A percentile compares a stretch with the other conserved stretches of the same genome.
phyloP scores from a whole-genome alignment of 2,113 vertebrate species.

The Orthonyx spaldingii region DNA sequence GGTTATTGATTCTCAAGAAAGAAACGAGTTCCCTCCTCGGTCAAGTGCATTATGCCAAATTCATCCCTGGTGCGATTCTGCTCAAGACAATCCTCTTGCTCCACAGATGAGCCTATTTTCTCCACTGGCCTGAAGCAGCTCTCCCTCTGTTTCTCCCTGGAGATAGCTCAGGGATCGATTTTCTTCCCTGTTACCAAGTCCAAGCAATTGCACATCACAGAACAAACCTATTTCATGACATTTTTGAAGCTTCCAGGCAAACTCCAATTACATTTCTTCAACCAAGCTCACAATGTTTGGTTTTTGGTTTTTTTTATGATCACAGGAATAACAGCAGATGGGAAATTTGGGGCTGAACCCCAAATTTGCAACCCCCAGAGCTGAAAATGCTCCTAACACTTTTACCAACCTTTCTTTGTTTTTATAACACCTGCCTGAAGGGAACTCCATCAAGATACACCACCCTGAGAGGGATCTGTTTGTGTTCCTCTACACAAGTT shows the following conservation, averaged over 20 bases:
- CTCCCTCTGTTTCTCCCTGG: background rate
- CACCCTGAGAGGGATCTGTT: background rate
- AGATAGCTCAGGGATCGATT: background rate
- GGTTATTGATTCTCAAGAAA: background rate
- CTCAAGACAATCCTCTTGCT: background rate
- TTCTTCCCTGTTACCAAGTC: background rate
- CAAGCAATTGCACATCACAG: background rate
- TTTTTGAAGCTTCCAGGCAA: background rate
- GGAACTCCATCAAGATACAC: background rate
- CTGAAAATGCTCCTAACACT: background rate
- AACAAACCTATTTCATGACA: background rate
- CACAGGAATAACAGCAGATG: background rate
- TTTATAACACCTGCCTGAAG: background rate
- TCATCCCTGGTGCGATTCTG: background rate
- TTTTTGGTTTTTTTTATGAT: background rate
- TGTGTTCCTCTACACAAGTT: background rate
- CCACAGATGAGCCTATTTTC: background rate
- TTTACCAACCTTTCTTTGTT: background rate
- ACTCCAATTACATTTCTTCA: background rate
- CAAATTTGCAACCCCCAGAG: background rate
- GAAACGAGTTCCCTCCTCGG: background rate
- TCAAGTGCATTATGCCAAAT: background rate
- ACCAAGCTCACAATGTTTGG: background rate
- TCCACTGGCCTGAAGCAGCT: background rate
- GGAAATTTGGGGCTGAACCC: background rate